Conservation (phyloP, 2,113 vertebrate genomes). For the Glaucomys volans region DNA sequence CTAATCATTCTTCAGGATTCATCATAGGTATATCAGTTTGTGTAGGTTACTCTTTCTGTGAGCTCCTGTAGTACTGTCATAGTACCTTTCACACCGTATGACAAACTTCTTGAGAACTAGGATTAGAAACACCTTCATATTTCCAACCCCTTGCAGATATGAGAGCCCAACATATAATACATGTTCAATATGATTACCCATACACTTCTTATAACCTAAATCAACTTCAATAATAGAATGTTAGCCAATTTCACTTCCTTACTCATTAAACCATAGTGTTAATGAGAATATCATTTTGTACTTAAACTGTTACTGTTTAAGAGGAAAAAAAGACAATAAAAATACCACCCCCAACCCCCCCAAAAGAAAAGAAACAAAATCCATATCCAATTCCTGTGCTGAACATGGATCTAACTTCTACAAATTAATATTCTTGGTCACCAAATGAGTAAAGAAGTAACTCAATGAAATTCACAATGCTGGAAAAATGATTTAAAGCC, state of each 20-base stretch:
- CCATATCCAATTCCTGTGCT: not conserved
- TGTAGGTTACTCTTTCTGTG: not conserved
- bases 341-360: no score
- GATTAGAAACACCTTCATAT: not conserved
- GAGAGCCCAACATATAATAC: not conserved
- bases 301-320: not conserved
- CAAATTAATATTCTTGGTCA: slow-evolving; percentile 2
- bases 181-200: not conserved
- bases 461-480: not conserved
- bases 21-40: not conserved
- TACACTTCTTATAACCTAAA: slow-evolving; percentile 5
- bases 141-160: not conserved
- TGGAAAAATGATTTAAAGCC: slow-evolving; percentile 11
- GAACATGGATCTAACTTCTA: not conserved
- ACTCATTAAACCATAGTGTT: not conserved
- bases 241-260: not conserved
- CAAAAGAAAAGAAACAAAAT: not conserved
- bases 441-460: slow-evolving; percentile 1
- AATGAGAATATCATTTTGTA: not conserved
- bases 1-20: not conserved
- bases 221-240: not conserved
- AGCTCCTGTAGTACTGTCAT: not conserved
- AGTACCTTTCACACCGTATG: not conserved
- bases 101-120: slow-evolving; percentile 53
- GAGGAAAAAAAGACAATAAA: not conserved